phyloP scores from a whole-genome alignment of 2,113 vertebrate species.

The Loxodonta africana region DNA sequence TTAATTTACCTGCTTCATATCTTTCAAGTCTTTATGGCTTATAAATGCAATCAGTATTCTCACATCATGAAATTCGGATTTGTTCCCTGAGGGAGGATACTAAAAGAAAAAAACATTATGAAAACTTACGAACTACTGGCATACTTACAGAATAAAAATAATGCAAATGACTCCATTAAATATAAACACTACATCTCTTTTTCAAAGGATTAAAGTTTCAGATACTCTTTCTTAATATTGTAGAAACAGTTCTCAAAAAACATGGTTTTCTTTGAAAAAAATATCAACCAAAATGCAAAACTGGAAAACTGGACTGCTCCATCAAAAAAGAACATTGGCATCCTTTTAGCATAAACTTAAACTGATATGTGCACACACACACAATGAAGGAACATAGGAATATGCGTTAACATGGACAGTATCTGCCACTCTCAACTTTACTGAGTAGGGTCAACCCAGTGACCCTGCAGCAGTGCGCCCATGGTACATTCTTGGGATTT shows the following conservation, averaged over 20 bases:
- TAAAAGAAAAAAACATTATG: slow-evolving; percentile 83
- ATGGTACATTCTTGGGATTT: neutral
- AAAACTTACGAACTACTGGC: neutral
- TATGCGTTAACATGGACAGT: neutral
- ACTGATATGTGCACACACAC: neutral
- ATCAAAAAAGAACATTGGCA: neutral
- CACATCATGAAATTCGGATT: slow-evolving; percentile 89
- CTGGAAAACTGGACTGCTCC: neutral
- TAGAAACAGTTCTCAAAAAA: slow-evolving; percentile 1
- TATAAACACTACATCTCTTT: slow-evolving; percentile 1
- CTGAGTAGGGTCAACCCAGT: neutral
- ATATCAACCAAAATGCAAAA: neutral
- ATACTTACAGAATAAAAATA: slow-evolving; percentile 53
- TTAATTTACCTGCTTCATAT: slow-evolving; percentile 91
- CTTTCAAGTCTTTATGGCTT: slow-evolving; percentile 90
- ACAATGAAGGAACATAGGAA: neutral
- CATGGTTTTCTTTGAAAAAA: neutral
- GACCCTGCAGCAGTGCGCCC: neutral
- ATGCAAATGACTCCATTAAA: slow-evolving; percentile 10
- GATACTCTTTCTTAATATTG: slow-evolving; percentile 4
- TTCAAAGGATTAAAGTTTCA: neutral
- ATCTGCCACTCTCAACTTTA: neutral
- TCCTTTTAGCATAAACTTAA: slow-evolving; percentile 45
- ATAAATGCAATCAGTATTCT: slow-evolving; percentile 94
- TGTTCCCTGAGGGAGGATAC: slow-evolving; percentile 90